A percentile compares a stretch with the other conserved stretches of the same genome.
phyloP scores from a whole-genome alignment of 2,113 vertebrate genomes.

The Cynocephalus volans region DNA sequence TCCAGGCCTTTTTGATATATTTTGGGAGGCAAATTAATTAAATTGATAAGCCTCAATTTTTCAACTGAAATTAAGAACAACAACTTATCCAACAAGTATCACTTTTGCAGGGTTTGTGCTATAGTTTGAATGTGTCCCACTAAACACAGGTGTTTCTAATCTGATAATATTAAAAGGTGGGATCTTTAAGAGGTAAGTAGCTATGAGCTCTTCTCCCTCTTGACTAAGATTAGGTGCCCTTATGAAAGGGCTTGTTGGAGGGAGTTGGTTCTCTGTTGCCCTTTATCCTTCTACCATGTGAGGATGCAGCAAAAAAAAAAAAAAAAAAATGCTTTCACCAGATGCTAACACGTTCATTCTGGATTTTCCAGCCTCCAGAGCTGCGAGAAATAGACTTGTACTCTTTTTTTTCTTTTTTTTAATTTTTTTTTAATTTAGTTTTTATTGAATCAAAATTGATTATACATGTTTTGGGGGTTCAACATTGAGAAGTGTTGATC shows the following conservation, averaged over 20 bases:
- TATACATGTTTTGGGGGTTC: too few relatives aligned
- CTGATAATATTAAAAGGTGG: not conserved
- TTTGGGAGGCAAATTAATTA: not conserved
- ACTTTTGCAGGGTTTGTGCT: not conserved
- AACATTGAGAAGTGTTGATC: too few relatives aligned
- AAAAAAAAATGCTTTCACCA: not conserved
- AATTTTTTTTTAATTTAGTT: too few relatives aligned
- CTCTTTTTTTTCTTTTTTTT: not conserved
- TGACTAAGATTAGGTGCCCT: not conserved
- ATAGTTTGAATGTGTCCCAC: not conserved
- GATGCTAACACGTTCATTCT: not conserved
- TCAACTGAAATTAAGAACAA: not conserved
- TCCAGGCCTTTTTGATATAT: not conserved
- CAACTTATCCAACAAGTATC: not conserved
- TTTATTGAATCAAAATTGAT: too few relatives aligned
- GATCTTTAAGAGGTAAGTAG: not conserved
- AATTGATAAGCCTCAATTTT: not conserved
- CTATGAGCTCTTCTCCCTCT: not conserved
- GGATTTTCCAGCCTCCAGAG: not conserved
- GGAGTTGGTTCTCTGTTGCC: not conserved
- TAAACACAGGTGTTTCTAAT: not conserved
- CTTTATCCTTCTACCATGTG: not conserved
- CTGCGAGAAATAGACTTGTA: not conserved
- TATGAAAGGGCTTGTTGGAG: not conserved
- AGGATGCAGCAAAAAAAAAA: not conserved